Evolutionary conservation across 2,888 invertebrate species (phyloP), one percentile per base, ranked within the genome.

Genomic region (Sinohyriopsis cumingii): DNA sequence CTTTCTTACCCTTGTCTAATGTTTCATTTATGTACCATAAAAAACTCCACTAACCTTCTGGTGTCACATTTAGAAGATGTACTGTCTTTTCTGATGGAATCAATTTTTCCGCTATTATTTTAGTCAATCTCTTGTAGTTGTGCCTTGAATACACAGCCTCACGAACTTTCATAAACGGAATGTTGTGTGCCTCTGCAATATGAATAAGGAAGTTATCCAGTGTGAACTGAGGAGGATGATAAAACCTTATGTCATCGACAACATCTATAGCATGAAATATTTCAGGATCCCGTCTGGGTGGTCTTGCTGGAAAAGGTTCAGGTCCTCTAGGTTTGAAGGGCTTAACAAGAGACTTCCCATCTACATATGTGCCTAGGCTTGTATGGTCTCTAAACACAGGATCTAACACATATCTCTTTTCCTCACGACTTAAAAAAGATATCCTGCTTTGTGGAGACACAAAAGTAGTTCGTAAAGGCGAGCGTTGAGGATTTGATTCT

Each of bases 71-170:
- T 33, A 75, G 72, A 7, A 76, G 56, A 57, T 76, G 70, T 19
- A 81, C 63, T 59, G 67, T 69, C 20, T 65, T 68, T 56, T 77
- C 74, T 45, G 63, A 59, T 15, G 69, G 59, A 19, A 79, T 76
- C 25, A 78, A 66, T 55, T 81, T 73, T n/a, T 82, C 76, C 12
- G 81, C 81, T 55, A 88, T 67, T 33, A 88, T 55, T 59, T 86
- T 82, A n/a, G 87, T 86, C 28, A 88, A 67, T 66, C 85, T 88
- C 67, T 85, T 85, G 70, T 87, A 86, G 73, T 86, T 88, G 63
- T 86, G 81, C 69, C 72, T 82, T 1, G 88, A 88, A 68, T 78
- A 84, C 67, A 88, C 70, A 6, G 76, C 71, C 59, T 82, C 72
- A 71, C 82, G 75, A 20, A 87, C 85, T 64, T 76, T 78, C 45